Percentiles rank a stretch among this genome's conserved stretches.
These are phyloP conservation scores for Xerus inauris DNA, from an alignment of 2,113 vertebrate genomes.

Conservation along the genomic window DNA sequence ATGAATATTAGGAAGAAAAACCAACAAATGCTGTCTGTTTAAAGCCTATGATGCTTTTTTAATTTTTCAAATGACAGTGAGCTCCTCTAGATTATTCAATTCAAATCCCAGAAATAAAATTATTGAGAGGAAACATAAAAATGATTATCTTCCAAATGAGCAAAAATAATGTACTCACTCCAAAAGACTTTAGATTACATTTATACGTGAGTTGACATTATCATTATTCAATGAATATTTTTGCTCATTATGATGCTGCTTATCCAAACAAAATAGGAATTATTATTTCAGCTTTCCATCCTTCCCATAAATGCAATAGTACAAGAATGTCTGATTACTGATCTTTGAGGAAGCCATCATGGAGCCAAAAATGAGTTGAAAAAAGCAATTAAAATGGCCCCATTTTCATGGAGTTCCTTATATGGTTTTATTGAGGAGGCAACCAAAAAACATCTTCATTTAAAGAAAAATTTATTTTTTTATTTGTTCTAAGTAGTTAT, in stretches of 20 bases:
- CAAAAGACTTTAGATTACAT: neutral
- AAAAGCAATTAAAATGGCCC: neutral
- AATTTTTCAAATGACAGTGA: neutral
- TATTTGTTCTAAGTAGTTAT: too few species aligned
- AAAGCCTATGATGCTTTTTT: neutral
- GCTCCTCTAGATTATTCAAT: conserved; percentile 7
- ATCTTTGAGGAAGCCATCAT: conserved; percentile 21
- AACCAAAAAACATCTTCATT: conserved; percentile 11
- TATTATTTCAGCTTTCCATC: neutral
- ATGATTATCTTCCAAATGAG: conserved; percentile 11
- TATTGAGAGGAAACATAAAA: conserved; percentile 1
- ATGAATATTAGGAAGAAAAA: neutral
- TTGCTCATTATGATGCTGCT: conserved; percentile 4
- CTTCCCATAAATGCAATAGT: neutral
- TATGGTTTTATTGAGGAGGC: neutral
- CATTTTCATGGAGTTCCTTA: conserved; percentile 4
- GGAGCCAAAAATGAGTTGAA: neutral
- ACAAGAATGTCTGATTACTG: neutral
- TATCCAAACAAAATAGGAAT: conserved; percentile 24
- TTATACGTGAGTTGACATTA: neutral
- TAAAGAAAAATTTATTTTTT: too few species aligned
- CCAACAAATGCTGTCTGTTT: neutral
- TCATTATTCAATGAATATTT: conserved; percentile 28
- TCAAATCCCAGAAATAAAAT: conserved; percentile 42
- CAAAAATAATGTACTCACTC: neutral